A percentile compares a stretch with the other conserved stretches of the same genome.
These are phyloP conservation scores for Caenorhabditis sulstoni DNA, from an alignment of 2,888 invertebrate species.

Conservation along the genomic window DNA sequence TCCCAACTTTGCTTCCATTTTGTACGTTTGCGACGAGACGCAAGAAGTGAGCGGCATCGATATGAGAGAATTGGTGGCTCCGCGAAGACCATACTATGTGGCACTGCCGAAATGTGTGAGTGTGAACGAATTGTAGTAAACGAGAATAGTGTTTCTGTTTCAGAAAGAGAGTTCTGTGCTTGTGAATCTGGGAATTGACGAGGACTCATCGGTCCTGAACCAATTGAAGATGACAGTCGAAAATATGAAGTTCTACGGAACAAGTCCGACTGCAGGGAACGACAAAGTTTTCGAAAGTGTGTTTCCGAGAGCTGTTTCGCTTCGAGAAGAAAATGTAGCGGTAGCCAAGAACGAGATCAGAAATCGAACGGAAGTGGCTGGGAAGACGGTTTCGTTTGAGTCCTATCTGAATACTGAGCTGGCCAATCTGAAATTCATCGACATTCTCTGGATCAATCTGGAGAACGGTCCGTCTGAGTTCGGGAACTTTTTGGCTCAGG, in stretches of 20 bases:
- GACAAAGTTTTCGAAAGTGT: background rate
- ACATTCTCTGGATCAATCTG: conserved; percentile 10
- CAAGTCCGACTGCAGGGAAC: conserved; percentile 1
- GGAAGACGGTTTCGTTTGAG: background rate
- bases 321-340: background rate
- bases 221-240: background rate
- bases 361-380: background rate
- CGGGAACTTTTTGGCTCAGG: background rate
- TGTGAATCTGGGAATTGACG: background rate
- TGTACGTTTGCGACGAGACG: conserved; percentile 10
- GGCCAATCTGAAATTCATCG: background rate
- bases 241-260: background rate
- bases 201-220: background rate
- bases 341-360: background rate
- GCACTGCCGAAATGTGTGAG: conserved; percentile 18
- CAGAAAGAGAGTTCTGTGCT: background rate
- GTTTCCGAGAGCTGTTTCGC: background rate
- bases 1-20: conserved; percentile 6
- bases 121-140: background rate
- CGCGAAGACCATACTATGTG: conserved; percentile 3
- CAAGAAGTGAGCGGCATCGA: background rate
- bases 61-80: background rate
- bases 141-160: no score
- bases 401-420: background rate
- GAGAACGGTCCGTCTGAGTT: conserved; percentile 1